phyloP scores from a whole-genome alignment of 2,113 vertebrate species.

The Ancistrus triradiatus region DNA sequence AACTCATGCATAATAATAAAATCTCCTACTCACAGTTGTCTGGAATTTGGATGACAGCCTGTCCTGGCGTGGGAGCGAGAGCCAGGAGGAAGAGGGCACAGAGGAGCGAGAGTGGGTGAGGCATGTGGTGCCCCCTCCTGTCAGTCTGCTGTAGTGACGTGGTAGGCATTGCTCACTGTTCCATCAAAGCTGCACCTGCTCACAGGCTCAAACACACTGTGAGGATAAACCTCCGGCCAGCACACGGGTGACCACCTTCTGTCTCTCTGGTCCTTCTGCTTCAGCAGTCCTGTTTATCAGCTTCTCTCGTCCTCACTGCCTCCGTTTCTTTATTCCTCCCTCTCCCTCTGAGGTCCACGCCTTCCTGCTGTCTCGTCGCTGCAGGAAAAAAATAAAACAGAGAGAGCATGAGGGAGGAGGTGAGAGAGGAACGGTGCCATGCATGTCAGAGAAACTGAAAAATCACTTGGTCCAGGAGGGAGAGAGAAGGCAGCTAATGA shows the following conservation, averaged over 20 bases:
- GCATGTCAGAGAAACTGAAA: constrained; percentile 62
- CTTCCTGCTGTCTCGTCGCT: constrained; percentile 60
- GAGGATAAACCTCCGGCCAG: constrained; percentile 37
- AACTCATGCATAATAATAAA: background rate
- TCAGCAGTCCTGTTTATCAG: constrained; percentile 16
- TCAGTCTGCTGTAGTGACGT: constrained; percentile 67
- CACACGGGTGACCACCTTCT: constrained; percentile 27
- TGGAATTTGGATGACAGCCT: constrained; percentile 67
- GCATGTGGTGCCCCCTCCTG: constrained; percentile 66
- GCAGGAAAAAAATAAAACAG: constrained; percentile 39
- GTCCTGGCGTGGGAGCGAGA: constrained; percentile 49
- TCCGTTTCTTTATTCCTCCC: constrained; percentile 12
- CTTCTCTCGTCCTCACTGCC: constrained; percentile 28
- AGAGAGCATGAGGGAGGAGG: constrained; percentile 40
- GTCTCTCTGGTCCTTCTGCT: constrained; percentile 1
- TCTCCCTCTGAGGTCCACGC: constrained; percentile 49
- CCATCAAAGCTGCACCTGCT: constrained; percentile 71
- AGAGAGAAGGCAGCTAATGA: constrained; percentile 26
- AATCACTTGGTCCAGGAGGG: constrained; percentile 51
- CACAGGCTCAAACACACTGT: constrained; percentile 46
- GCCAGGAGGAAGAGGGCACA: constrained; percentile 44
- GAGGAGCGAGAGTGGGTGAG: constrained; percentile 52
- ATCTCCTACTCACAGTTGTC: constrained; percentile 67
- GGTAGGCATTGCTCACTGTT: constrained; percentile 72
- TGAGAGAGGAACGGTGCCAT: constrained; percentile 45